Conservation (phyloP, 92 coral and sea anemone species). For the Muricea muricata region DNA sequence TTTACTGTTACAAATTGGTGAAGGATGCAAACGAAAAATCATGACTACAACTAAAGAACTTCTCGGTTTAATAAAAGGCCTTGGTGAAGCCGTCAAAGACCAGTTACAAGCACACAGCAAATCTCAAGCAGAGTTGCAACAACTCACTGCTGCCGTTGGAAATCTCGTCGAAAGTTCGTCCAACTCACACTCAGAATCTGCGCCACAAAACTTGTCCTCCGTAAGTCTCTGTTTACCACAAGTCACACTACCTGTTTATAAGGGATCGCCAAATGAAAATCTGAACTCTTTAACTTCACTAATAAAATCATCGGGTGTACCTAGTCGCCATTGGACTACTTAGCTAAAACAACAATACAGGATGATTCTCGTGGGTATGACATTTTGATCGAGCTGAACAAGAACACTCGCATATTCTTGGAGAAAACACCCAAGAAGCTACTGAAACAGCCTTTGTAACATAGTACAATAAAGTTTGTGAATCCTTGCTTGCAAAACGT, state of each 20-base stretch:
- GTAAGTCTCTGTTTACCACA: too few species aligned
- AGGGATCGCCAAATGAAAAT: background rate
- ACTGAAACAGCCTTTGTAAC: background rate
- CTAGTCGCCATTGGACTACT: slow-evolving; percentile 1
- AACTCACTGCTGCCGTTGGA: too few species aligned
- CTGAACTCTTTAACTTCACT: background rate
- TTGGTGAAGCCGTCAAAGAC: too few species aligned
- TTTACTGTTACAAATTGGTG: too few species aligned
- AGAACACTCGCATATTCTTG: background rate
- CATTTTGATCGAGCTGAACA: background rate
- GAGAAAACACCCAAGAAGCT: background rate
- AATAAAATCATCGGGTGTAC: slow-evolving; percentile 27
- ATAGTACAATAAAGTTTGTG: background rate
- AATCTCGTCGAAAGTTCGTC: too few species aligned
- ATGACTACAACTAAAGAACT: too few species aligned
- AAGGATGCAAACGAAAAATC: too few species aligned
- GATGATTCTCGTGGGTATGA: slow-evolving; percentile 19
- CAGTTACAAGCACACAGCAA: too few species aligned
- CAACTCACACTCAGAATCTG: too few species aligned
- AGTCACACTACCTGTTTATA: background rate
- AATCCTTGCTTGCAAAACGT: background rate
- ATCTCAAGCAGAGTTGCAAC: too few species aligned
- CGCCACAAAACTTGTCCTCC: too few species aligned
- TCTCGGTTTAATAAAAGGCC: too few species aligned
- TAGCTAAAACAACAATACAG: slow-evolving; percentile 22